Percentiles rank a stretch among this genome's conserved stretches.
Evolutionary conservation across 2,797 vertebrate species (phyloP).

Genomic region (Lithobates sylvaticus): DNA sequence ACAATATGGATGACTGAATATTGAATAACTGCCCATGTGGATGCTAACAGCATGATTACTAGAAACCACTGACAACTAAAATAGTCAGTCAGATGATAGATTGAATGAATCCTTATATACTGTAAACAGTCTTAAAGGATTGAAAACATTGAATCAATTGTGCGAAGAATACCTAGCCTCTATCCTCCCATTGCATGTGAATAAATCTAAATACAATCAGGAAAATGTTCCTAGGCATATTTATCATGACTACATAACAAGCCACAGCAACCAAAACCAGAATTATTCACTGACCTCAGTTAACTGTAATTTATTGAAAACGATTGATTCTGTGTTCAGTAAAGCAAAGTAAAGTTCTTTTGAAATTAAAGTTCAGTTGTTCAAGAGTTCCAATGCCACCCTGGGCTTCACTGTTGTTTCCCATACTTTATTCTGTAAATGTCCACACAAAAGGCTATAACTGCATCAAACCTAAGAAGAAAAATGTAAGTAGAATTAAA

Average conservation of each 20-base stretch:
- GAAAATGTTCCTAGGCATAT: neutral
- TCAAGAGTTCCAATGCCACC: too few relatives aligned
- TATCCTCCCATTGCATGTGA: neutral
- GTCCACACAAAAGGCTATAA: too few relatives aligned
- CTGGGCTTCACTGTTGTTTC: too few relatives aligned
- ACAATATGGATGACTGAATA: slow-evolving; percentile 49
- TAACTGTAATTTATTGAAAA: too few relatives aligned
- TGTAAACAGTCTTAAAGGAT: slow-evolving; percentile 16
- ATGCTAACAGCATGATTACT: slow-evolving; percentile 55
- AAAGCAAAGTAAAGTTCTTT: too few relatives aligned
- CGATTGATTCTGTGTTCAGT: too few relatives aligned
- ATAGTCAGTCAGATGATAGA: slow-evolving; percentile 20
- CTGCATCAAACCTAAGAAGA: too few relatives aligned
- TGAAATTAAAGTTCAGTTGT: too few relatives aligned
- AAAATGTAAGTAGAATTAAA: too few relatives aligned
- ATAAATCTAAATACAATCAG: neutral
- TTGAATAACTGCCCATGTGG: slow-evolving; percentile 56
- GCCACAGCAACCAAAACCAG: too few relatives aligned
- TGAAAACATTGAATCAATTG: neutral
- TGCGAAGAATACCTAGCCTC: neutral
- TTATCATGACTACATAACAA: neutral
- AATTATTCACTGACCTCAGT: too few relatives aligned
- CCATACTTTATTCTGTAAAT: too few relatives aligned
- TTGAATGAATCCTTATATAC: slow-evolving; percentile 13
- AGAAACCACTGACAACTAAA: slow-evolving; percentile 29